Evolutionary conservation across 2,113 vertebrate species (phyloP).

Genomic region (Furnarius figulus): DNA sequence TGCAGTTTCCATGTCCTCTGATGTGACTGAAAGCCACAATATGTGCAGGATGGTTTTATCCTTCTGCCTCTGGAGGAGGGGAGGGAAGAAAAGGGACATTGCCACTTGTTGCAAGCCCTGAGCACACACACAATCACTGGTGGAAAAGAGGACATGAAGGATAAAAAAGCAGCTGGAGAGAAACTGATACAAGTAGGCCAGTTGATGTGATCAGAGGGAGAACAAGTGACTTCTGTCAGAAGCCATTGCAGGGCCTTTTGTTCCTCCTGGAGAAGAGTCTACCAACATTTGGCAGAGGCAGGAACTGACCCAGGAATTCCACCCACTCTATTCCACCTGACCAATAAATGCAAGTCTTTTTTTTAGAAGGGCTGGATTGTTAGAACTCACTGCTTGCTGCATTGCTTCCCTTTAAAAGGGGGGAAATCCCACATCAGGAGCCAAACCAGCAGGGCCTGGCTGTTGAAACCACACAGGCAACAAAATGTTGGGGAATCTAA

Average conservation of each 20-base stretch:
- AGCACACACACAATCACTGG: background rate
- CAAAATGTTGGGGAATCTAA: slow-evolving; percentile 9
- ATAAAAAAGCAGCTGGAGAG: background rate
- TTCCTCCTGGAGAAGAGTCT: background rate
- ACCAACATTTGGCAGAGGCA: background rate
- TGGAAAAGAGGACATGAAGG: background rate
- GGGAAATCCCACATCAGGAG: background rate
- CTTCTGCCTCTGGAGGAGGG: background rate
- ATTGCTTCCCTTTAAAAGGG: slow-evolving; percentile 4
- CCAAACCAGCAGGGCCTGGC: background rate
- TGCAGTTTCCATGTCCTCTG: slow-evolving; percentile 10
- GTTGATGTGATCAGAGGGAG: slow-evolving; percentile 16
- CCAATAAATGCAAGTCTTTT: background rate
- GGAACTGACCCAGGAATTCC: background rate
- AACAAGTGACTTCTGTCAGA: background rate
- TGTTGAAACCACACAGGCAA: slow-evolving; percentile 13
- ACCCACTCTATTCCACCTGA: slow-evolving; percentile 14
- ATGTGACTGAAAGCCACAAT: background rate
- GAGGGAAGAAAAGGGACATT: background rate
- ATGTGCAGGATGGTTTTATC: background rate
- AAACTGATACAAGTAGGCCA: background rate
- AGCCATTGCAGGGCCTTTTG: background rate
- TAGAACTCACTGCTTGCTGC: background rate
- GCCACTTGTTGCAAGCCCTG: slow-evolving; percentile 6
- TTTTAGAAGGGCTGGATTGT: background rate